These are phyloP conservation scores for Neoaliturus tenellus DNA, from an alignment of 2,888 invertebrate species.

Conservation along the genomic window DNA sequence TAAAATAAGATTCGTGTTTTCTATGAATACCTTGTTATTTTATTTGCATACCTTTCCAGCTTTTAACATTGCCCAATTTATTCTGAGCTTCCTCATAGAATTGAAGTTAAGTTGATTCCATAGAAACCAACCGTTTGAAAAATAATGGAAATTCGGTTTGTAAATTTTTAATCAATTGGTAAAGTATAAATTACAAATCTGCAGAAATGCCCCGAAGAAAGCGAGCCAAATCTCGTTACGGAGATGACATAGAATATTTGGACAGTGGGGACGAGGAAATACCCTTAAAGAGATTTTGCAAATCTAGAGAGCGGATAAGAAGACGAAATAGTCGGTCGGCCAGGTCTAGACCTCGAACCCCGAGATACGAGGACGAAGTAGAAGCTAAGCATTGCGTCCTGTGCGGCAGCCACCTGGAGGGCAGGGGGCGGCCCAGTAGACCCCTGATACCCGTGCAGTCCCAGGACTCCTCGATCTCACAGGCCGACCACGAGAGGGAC, in stretches of 20 bases:
- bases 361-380: background rate
- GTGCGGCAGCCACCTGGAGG: background rate
- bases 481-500: background rate
- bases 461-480: background rate
- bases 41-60: too few species aligned
- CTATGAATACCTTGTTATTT: too few species aligned
- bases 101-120: too few species aligned
- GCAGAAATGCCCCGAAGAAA: background rate
- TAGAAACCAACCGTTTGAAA: too few species aligned
- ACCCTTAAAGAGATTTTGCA: background rate
- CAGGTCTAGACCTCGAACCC: background rate
- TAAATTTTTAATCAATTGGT: too few species aligned
- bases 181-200: too few species aligned
- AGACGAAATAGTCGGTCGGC: background rate
- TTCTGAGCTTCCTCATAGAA: too few species aligned
- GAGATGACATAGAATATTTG: background rate
- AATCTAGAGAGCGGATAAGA: background rate
- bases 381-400: background rate
- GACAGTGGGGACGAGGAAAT: background rate
- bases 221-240: background rate
- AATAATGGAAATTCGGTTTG: too few species aligned
- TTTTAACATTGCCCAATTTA: too few species aligned
- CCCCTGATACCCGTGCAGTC: background rate
- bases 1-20: too few species aligned
- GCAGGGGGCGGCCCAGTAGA: background rate